phyloP scores from a whole-genome alignment of 2,888 invertebrate species.

The Eupithecia inturbata region DNA sequence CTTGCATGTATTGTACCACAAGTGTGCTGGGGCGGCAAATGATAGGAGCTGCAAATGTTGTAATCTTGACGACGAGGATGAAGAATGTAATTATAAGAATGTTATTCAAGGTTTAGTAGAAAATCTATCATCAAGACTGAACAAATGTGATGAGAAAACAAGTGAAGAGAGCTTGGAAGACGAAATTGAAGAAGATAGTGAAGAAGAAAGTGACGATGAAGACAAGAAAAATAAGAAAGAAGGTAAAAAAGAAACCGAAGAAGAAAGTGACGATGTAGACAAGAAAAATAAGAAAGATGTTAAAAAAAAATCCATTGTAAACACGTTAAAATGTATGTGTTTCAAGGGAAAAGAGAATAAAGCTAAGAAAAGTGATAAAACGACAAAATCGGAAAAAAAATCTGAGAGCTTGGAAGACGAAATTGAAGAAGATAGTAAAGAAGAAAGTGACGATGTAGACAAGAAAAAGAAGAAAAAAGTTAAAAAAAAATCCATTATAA shows the following conservation, averaged over 20 bases:
- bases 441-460: too few relatives aligned
- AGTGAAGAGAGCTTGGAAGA: not conserved
- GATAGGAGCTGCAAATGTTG: not conserved
- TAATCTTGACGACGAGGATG: not conserved
- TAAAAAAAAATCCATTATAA: too few relatives aligned
- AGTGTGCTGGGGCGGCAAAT: not conserved
- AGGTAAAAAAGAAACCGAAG: not conserved
- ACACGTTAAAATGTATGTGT: not conserved
- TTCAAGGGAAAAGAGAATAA: not conserved
- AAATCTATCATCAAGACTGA: not conserved
- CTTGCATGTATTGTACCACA: not conserved
- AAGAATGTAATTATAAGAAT: not conserved
- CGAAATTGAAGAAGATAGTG: not conserved
- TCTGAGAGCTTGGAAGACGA: too few relatives aligned
- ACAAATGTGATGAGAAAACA: not conserved
- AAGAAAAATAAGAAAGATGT: not conserved
- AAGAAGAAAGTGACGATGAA: not conserved
- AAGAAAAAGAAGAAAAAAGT: too few relatives aligned
- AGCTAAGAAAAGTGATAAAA: too few relatives aligned
- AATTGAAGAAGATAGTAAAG: too few relatives aligned
- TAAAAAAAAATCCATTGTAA: not conserved
- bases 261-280: not conserved
- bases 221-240: not conserved
- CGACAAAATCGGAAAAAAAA: too few relatives aligned
- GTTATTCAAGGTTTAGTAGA: not conserved